phyloP scores from a whole-genome alignment of 2,888 invertebrate genomes.

The Thecophora atra region DNA sequence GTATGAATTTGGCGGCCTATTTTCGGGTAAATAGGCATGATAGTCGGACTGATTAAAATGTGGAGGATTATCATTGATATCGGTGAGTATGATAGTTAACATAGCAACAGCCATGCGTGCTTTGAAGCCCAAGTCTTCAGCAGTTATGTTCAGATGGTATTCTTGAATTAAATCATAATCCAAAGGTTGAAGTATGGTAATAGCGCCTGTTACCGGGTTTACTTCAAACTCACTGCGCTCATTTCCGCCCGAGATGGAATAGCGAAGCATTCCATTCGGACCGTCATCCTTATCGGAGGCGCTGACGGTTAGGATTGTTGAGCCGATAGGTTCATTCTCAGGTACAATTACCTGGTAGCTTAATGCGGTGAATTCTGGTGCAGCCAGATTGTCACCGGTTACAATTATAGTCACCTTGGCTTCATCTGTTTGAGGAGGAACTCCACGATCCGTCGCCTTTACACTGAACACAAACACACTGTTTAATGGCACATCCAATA shows the following conservation, averaged over 20 bases:
- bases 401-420: conserved; percentile 78
- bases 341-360: conserved; percentile 91
- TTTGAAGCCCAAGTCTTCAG: conserved; percentile 85
- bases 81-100: conserved; percentile 85
- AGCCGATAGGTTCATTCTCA: conserved; percentile 88
- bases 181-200: conserved; percentile 80
- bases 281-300: conserved; percentile 88
- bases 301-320: conserved; percentile 83
- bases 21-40: conserved; percentile 84
- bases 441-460: conserved; percentile 85
- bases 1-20: conserved; percentile 77
- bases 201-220: conserved; percentile 78
- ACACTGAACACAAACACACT: conserved; percentile 76
- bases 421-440: conserved; percentile 85
- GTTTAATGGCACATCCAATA: conserved; percentile 67
- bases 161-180: conserved; percentile 89
- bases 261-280: conserved; percentile 88
- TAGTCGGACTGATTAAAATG: conserved; percentile 81
- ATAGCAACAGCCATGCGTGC: conserved; percentile 80
- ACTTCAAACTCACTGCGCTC: conserved; percentile 82
- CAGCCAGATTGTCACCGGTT: conserved; percentile 83
- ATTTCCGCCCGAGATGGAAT: conserved; percentile 85
- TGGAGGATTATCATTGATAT: conserved; percentile 94
- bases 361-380: conserved; percentile 83
- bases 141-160: conserved; percentile 87